phyloP scores from a whole-genome alignment of 2,797 vertebrate species.

The Coluber constrictor region DNA sequence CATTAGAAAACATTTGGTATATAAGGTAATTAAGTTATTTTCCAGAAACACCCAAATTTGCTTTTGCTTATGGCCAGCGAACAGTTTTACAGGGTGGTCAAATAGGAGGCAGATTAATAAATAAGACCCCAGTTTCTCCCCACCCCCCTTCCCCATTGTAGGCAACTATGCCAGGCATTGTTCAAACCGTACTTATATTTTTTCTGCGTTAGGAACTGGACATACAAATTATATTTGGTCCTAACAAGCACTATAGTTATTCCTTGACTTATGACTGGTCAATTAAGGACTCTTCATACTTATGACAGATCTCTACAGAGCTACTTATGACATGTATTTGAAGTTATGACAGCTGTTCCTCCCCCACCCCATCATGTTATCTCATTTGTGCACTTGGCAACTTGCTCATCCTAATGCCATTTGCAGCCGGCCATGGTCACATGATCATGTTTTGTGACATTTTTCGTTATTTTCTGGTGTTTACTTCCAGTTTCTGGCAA shows the following conservation, averaged over 20 bases:
- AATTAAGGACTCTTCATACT: not conserved
- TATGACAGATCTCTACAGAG: not conserved
- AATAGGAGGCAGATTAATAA: not conserved
- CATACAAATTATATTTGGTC: not conserved
- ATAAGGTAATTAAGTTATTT: not conserved
- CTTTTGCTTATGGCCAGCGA: slow-evolving; percentile 57
- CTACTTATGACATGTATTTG: not conserved
- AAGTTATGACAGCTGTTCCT: not conserved
- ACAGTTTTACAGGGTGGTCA: slow-evolving; percentile 52
- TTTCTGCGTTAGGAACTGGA: not conserved
- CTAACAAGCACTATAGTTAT: not conserved
- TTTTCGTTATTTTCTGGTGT: not conserved
- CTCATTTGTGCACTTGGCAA: not conserved
- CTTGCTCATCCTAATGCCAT: not conserved
- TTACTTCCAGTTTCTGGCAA: not conserved
- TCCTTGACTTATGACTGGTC: not conserved
- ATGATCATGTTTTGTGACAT: not conserved
- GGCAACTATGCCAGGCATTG: not conserved
- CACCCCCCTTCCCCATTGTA: not conserved
- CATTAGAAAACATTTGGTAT: not conserved
- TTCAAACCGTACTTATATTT: not conserved
- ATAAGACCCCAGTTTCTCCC: not conserved
- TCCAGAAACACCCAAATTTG: slow-evolving; percentile 56
- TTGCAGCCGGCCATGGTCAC: not conserved
- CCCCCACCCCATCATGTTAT: not conserved